A percentile compares a stretch with the other conserved stretches of the same genome.
These are phyloP conservation scores for Atrina japonica DNA, from an alignment of 2,888 invertebrate species.

Conservation along the genomic window DNA sequence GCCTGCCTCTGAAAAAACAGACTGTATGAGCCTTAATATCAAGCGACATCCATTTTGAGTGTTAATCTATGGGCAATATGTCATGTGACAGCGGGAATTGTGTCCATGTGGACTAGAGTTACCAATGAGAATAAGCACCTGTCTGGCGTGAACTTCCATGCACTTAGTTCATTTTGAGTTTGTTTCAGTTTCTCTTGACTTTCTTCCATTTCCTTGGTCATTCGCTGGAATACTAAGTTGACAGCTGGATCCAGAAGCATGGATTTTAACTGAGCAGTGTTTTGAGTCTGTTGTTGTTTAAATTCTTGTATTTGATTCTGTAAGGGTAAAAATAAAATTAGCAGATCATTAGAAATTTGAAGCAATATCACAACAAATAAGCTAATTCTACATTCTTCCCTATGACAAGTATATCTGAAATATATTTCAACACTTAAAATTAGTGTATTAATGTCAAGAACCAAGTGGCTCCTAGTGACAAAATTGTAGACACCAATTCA, in stretches of 20 bases:
- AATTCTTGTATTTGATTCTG: constrained; percentile 96
- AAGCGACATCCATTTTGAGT: constrained; percentile 5
- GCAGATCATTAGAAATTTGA: neutral
- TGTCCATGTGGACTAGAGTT: constrained; percentile 20
- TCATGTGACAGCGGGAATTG: constrained; percentile 19
- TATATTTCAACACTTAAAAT: no score
- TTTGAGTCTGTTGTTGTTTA: constrained; percentile 93
- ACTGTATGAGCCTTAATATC: no score
- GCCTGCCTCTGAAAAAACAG: no score
- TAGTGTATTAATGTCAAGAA: no score
- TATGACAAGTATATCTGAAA: no score
- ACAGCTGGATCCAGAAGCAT: constrained; percentile 97
- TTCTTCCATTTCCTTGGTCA: constrained; percentile 93
- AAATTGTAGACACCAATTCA: no score
- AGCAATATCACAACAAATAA: no score
- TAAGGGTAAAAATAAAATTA: constrained; percentile 36
- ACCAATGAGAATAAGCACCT: constrained; percentile 82
- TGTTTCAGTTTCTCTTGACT: constrained; percentile 96
- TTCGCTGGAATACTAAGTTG: constrained; percentile 93
- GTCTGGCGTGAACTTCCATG: constrained; percentile 99
- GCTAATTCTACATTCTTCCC: no score
- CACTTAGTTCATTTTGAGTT: constrained; percentile 97
- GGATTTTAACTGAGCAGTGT: constrained; percentile 88
- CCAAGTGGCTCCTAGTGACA: no score
- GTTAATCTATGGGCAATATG: neutral